A percentile compares a stretch with the other conserved stretches of the same genome.
Evolutionary conservation across 2,888 invertebrate genomes (phyloP).

Genomic region (Parnassius glacialis): DNA sequence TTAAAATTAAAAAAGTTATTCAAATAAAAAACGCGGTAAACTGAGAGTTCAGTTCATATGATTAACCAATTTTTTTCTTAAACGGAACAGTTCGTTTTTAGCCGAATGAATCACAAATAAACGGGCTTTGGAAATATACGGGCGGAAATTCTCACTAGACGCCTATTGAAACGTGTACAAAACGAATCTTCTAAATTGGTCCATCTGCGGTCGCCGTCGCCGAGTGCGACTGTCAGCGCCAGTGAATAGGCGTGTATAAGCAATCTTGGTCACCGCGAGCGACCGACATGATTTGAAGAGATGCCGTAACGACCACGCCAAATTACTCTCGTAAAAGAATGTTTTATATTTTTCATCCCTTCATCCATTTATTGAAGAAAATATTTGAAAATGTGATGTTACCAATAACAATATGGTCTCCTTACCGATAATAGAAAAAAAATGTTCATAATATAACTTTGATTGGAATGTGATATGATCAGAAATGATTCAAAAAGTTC

Average conservation of each 20-base stretch:
- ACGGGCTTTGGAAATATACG: constrained; percentile 33
- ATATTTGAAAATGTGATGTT: too few species aligned
- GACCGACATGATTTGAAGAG: not conserved
- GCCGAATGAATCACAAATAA: constrained; percentile 6
- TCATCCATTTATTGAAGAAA: too few species aligned
- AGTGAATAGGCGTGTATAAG: constrained; percentile 13
- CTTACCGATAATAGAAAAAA: too few species aligned
- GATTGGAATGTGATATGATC: too few species aligned
- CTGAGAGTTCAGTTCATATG: too few species aligned
- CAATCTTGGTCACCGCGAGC: constrained; percentile 16
- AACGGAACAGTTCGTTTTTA: constrained; percentile 14
- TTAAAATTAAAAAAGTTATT: too few species aligned
- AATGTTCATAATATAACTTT: too few species aligned
- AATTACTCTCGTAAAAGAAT: not conserved
- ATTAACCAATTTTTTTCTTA: too few species aligned
- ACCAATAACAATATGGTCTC: too few species aligned
- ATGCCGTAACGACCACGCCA: not conserved
- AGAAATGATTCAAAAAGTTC: too few species aligned
- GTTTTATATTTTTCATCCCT: too few species aligned
- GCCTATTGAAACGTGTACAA: constrained; percentile 41
- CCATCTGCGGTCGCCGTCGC: constrained; percentile 43
- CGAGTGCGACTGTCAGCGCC: constrained; percentile 44
- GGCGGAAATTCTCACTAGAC: constrained; percentile 44
- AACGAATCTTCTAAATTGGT: constrained; percentile 54
- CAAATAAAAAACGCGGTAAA: too few species aligned